phyloP scores from a whole-genome alignment of 2,888 invertebrate genomes.

The Dasypolia templi region DNA sequence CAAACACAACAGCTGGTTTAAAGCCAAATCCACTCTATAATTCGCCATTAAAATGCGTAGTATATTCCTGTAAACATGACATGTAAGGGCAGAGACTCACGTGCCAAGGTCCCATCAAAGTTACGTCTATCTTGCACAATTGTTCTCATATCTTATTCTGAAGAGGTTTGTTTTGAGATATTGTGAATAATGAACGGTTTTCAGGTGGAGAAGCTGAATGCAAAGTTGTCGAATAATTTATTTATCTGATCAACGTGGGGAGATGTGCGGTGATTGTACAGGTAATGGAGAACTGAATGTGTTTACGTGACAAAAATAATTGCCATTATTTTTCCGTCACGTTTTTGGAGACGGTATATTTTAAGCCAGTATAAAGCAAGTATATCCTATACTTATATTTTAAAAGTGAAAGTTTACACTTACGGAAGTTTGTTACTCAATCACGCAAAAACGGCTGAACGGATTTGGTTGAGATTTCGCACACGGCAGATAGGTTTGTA shows the following conservation, averaged over 20 bases:
- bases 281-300: conserved; percentile 15
- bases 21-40: conserved; percentile 10
- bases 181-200: conserved; percentile 68
- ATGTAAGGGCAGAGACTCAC: conserved; percentile 42
- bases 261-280: conserved; percentile 20
- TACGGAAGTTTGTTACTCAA: too few species aligned
- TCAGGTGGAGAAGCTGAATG: conserved; percentile 60
- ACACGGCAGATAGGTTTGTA: too few species aligned
- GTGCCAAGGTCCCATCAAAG: conserved; percentile 49
- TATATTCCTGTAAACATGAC: conserved; percentile 32
- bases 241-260: conserved; percentile 64
- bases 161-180: conserved; percentile 55
- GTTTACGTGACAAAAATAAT: conserved; percentile 15
- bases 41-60: conserved; percentile 47
- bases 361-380: too few species aligned
- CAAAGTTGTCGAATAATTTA: conserved; percentile 47
- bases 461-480: too few species aligned
- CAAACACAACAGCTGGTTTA: conserved; percentile 14
- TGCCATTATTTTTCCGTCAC: too few species aligned
- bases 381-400: too few species aligned
- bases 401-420: too few species aligned
- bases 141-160: conserved; percentile 63
- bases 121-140: conserved; percentile 48
- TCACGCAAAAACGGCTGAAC: too few species aligned
- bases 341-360: too few species aligned